A percentile compares a stretch with the other conserved stretches of the same genome.
Evolutionary conservation across 1,140 invertebrate genomes (phyloP).

Genomic region (Bombus soroeensis): DNA sequence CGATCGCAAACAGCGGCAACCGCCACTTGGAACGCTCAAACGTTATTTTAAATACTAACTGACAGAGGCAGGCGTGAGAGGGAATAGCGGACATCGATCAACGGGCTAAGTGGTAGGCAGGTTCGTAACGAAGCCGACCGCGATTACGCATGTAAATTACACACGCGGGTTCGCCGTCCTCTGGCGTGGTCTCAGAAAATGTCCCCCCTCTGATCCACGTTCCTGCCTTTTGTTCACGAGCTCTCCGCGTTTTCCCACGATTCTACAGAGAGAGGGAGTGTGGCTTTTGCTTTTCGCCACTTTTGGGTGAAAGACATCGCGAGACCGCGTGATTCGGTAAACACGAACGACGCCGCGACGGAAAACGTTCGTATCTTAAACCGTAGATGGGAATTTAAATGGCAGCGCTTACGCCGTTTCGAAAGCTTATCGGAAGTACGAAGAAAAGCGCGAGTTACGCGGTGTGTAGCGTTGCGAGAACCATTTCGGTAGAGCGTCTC

Average conservation of each 20-base stretch:
- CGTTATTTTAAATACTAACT: constrained; percentile 57
- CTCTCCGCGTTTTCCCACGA: background rate
- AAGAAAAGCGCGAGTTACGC: background rate
- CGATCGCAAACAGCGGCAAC: background rate
- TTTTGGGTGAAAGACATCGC: background rate
- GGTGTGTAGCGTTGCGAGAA: background rate
- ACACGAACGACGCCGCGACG: no score
- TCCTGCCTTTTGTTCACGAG: constrained; percentile 9
- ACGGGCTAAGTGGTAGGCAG: constrained; percentile 44
- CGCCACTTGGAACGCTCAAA: background rate
- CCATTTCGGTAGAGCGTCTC: constrained; percentile 6
- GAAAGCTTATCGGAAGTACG: background rate
- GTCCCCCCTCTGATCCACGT: constrained; percentile 20
- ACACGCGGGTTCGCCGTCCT: background rate
- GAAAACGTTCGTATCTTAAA: background rate
- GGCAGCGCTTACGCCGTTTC: background rate
- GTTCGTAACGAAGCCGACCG: constrained; percentile 55
- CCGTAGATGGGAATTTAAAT: background rate
- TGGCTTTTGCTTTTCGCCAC: background rate
- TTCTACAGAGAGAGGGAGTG: no score
- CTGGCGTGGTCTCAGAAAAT: background rate
- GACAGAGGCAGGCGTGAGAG: constrained; percentile 39
- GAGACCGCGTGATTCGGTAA: background rate
- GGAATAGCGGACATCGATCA: constrained; percentile 57
- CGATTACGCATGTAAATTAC: constrained; percentile 65